Evolutionary conservation across 2,888 invertebrate genomes (phyloP).

Genomic region (Protophormia terraenovae): DNA sequence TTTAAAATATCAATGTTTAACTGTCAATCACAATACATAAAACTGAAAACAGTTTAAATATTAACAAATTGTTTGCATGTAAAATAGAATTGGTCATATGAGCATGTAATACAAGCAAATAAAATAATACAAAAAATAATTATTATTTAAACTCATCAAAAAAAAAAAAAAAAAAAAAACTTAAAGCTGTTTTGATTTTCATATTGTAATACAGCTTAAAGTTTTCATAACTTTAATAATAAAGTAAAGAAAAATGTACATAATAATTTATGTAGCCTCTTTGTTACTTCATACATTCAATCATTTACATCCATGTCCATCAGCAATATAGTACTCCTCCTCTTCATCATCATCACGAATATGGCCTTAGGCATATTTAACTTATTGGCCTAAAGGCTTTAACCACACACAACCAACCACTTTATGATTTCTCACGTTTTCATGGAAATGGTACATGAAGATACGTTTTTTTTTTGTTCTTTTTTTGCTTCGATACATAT

Average conservation of each 20-base stretch:
- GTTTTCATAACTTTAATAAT: background rate
- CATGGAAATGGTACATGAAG: background rate
- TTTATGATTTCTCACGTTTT: conserved; percentile 52
- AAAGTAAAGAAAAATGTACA: background rate
- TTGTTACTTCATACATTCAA: background rate
- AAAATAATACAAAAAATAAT: background rate
- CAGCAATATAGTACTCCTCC: background rate
- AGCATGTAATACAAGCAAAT: background rate
- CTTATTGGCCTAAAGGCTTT: conserved; percentile 54
- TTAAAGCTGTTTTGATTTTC: background rate
- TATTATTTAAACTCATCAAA: background rate
- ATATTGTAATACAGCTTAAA: background rate
- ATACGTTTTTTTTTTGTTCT: background rate
- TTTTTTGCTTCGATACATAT: no score
- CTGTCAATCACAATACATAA: conserved; percentile 54
- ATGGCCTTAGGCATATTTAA: conserved; percentile 45
- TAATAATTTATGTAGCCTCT: background rate
- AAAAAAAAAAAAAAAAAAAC: background rate
- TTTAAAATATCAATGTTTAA: conserved; percentile 38
- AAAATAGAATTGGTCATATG: background rate
- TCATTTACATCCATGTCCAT: conserved; percentile 22
- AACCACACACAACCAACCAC: conserved; percentile 47
- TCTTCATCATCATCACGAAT: conserved; percentile 11
- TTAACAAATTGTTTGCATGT: conserved; percentile 32
- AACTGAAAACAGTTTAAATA: conserved; percentile 35